phyloP scores from a whole-genome alignment of 2,113 vertebrate genomes.

The Narcine bancroftii region DNA sequence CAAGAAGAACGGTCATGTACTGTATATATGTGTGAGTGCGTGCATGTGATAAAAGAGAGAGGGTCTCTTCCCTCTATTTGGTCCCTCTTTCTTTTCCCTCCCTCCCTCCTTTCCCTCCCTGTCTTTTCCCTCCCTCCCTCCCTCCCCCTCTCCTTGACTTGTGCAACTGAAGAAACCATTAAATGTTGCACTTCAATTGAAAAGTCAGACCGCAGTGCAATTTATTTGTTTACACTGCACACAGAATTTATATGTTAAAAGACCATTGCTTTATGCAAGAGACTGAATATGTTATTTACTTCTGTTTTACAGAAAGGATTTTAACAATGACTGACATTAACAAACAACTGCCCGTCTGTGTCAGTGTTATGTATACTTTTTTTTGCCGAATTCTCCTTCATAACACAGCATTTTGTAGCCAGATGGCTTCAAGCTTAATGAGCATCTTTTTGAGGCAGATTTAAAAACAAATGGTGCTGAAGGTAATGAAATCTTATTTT shows the following conservation, averaged over 20 bases:
- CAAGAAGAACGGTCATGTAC: background rate
- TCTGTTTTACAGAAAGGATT: background rate
- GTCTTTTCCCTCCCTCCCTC: background rate
- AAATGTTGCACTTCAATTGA: conserved; percentile 19
- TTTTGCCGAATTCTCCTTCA: conserved; percentile 31
- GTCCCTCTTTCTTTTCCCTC: background rate
- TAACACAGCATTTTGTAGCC: conserved; percentile 8
- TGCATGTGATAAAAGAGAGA: background rate
- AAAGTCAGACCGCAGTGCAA: background rate
- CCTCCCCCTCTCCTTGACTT: background rate
- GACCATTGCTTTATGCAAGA: background rate
- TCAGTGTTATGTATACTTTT: conserved; percentile 16
- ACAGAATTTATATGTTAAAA: background rate
- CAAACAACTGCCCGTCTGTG: background rate
- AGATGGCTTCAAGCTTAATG: conserved; percentile 30
- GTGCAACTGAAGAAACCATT: background rate
- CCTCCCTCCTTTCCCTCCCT: background rate
- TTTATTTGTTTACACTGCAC: conserved; percentile 4
- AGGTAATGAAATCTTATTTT: conserved; percentile 33
- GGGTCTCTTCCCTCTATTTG: background rate
- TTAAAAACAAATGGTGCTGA: conserved; percentile 21
- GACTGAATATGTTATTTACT: background rate
- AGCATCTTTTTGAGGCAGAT: conserved; percentile 17
- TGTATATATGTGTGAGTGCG: background rate
- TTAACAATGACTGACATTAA: background rate